These are phyloP conservation scores for Paratilapia polleni DNA, from an alignment of 2,113 vertebrate genomes.

Conservation along the genomic window DNA sequence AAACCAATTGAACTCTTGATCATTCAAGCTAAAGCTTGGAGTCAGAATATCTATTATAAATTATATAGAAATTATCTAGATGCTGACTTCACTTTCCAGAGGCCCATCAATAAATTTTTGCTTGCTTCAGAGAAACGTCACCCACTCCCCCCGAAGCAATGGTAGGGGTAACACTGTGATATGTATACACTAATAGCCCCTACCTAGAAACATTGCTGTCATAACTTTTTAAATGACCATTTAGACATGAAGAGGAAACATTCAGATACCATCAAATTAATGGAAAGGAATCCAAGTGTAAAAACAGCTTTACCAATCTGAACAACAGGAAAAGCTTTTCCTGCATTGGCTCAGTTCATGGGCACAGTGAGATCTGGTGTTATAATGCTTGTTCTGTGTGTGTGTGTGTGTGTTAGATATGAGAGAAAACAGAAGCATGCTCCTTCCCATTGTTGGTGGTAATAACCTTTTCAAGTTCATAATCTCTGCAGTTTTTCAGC, in stretches of 20 bases:
- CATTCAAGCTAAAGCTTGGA: too few species aligned
- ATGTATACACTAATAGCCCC: not conserved
- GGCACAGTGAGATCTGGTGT: conserved; percentile 6
- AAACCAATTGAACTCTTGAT: too few species aligned
- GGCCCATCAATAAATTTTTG: not conserved
- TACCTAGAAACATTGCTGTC: not conserved
- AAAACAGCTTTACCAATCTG: not conserved
- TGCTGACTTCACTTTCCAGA: not conserved
- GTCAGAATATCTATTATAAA: too few species aligned
- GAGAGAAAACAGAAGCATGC: conserved; percentile 57
- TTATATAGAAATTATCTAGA: too few species aligned
- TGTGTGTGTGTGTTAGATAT: not conserved
- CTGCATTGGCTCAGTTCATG: conserved; percentile 25
- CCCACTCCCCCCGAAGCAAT: not conserved
- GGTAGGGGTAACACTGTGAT: not conserved
- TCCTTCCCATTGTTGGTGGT: conserved; percentile 60
- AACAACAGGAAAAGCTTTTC: conserved; percentile 20
- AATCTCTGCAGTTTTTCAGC: conserved; percentile 54
- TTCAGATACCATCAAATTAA: not conserved
- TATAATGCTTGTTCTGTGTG: conserved; percentile 8
- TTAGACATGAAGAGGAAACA: not conserved
- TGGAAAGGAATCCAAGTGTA: not conserved
- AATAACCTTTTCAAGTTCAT: conserved; percentile 56
- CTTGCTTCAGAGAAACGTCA: not conserved
- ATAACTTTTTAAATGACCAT: not conserved